Evolutionary conservation across 2,888 invertebrate species (phyloP), one percentile per base, ranked within the genome.

Genomic region (Gandaritis pyraliata): DNA sequence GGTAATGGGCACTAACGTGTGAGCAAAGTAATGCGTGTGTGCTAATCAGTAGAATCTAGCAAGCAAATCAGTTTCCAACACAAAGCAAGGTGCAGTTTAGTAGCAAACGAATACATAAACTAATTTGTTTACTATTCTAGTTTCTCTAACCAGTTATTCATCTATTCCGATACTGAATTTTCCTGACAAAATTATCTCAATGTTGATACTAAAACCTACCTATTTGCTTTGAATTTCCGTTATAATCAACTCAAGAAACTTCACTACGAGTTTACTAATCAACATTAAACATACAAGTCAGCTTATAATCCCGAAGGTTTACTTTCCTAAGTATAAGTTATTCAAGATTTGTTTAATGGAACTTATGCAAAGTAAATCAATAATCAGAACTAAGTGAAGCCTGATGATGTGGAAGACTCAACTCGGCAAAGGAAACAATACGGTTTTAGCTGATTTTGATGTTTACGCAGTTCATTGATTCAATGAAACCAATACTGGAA

Each of bases 381-480:
- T 50, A 50, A 54, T 54, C 49, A 41, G 38, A 52, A 29, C 29
- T 49, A 53, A 48, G 47, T 15, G 29, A 18, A 52, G 52, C 33
- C 50, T 50, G 55, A 48, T 53, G 51, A 57, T 18, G 49, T 39
- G 52, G 13, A 53, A 43, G 53, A 53, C 38, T 18, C 48, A 49
- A 49, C 51, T 58, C 39, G 47, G 13, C 8, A 33, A 52, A 46
- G 46, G 51, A n/a, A 45, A 36, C 43, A 53, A 43, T 46, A 58
- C 46, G 43, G 39, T 33, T 55, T 52, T 36, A 50, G 56, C 39
- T 29, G 51, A 41, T 61, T 56, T 55, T 47, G 48, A 57, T 48
- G 56, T 53, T 61, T 49, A 47, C 16, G 5, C 57, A 45, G 48
- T 41, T 61, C 49, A 57, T 49, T 61, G 48, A 45, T 30, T 38